A percentile compares a stretch with the other conserved stretches of the same genome.
These are phyloP conservation scores for Aldabrachelys gigantea DNA, from an alignment of 2,113 vertebrate genomes.

Conservation along the genomic window DNA sequence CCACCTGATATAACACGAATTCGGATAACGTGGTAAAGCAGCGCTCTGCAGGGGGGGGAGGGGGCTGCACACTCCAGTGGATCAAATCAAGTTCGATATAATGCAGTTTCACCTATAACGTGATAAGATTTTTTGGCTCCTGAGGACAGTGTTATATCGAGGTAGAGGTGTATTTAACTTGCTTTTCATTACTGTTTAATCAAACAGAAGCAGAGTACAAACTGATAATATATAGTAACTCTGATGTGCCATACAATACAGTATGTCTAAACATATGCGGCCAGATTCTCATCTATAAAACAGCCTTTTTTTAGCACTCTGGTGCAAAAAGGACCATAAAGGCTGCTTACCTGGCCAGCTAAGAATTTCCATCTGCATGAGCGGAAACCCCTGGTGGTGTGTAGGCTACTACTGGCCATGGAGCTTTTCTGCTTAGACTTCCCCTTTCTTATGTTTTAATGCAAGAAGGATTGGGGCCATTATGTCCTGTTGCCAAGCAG, in stretches of 20 bases:
- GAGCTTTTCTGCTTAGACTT: constrained; percentile 2
- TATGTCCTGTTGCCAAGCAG: background rate
- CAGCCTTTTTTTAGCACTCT: background rate
- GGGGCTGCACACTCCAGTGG: too few species aligned
- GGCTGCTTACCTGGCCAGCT: background rate
- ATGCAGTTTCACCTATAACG: too few species aligned
- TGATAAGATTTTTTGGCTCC: too few species aligned
- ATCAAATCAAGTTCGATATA: too few species aligned
- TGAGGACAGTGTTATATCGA: too few species aligned
- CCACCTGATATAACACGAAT: too few species aligned
- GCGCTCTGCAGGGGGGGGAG: too few species aligned
- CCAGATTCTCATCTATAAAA: background rate
- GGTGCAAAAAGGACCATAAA: background rate
- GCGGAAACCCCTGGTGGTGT: background rate
- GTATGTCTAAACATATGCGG: constrained; percentile 1
- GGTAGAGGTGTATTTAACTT: background rate
- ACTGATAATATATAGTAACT: background rate
- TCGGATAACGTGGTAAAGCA: too few species aligned
- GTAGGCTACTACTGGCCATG: background rate
- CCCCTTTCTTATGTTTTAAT: background rate
- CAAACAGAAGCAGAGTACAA: background rate
- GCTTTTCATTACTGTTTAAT: background rate
- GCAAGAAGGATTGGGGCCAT: background rate
- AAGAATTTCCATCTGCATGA: background rate
- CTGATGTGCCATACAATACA: background rate